These are phyloP conservation scores for Allygus modestus DNA, from an alignment of 2,888 invertebrate species.

Conservation along the genomic window DNA sequence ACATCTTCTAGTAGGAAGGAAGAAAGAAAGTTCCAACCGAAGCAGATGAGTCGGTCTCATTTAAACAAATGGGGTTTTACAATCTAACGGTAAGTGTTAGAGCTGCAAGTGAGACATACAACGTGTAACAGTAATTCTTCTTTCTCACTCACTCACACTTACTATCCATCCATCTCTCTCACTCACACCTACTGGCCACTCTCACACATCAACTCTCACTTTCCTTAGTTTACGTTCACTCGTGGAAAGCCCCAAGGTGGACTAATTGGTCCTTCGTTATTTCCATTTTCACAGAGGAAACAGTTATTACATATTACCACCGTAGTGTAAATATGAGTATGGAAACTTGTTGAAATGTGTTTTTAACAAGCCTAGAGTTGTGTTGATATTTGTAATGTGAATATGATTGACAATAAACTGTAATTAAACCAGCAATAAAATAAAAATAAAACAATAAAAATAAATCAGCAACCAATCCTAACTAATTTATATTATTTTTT, in stretches of 20 bases:
- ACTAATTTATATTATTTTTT: too few species aligned
- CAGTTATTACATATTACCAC: too few species aligned
- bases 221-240: not conserved
- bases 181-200: not conserved
- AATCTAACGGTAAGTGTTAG: not conserved
- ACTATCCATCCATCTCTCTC: conserved; percentile 7
- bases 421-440: too few species aligned
- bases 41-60: not conserved
- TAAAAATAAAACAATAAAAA: too few species aligned
- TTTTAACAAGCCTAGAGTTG: too few species aligned
- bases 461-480: too few species aligned
- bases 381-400: too few species aligned
- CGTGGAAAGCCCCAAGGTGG: too few species aligned
- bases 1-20: not conserved
- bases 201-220: not conserved
- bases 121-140: not conserved
- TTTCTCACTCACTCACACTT: conserved; percentile 6
- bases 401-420: too few species aligned
- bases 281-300: not conserved
- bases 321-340: too few species aligned
- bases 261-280: not conserved
- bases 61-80: not conserved
- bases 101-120: not conserved
- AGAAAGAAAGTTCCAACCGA: not conserved
- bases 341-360: too few species aligned